Conservation (phyloP, 92 coral and sea anemone genomes). For the Palythoa heliodiscus region DNA sequence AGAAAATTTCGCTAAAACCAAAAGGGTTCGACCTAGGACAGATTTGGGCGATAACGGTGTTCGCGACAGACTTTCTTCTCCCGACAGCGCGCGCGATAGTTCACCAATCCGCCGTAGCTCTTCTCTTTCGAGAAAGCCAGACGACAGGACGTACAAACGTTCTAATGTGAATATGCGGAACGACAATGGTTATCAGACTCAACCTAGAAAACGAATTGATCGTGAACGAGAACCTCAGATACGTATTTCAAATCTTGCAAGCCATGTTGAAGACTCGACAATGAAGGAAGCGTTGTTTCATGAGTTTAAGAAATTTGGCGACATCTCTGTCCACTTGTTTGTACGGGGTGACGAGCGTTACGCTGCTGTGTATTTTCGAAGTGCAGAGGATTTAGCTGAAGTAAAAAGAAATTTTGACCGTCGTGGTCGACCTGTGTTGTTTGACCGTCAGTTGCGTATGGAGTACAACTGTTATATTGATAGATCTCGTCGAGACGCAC, state of each 20-base stretch:
- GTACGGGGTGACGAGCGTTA: conserved; percentile 99
- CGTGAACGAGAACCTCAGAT: conserved; percentile 90
- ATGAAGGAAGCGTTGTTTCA: conserved; percentile 91
- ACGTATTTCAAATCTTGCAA: conserved; percentile 89
- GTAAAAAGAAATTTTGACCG: conserved; percentile 93
- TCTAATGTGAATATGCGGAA: conserved; percentile 89
- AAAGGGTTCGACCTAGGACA: conserved; percentile 91
- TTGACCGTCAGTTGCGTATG: conserved; percentile 85
- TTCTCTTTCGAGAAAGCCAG: conserved; percentile 88
- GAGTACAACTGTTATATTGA: conserved; percentile 80
- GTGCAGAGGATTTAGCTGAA: conserved; percentile 90
- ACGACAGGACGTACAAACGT: conserved; percentile 92
- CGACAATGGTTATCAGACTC: conserved; percentile 86
- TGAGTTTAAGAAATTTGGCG: conserved; percentile 97
- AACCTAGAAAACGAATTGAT: conserved; percentile 84
- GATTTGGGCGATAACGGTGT: conserved; percentile 90
- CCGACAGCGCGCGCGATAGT: conserved; percentile 97
- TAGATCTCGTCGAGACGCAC: conserved; percentile 83
- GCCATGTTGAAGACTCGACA: conserved; percentile 84
- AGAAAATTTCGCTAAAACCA: conserved; percentile 92
- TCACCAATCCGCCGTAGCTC: conserved; percentile 98
- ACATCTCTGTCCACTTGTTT: conserved; percentile 86
- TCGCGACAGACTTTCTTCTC: conserved; percentile 94
- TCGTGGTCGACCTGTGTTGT: conserved; percentile 84
- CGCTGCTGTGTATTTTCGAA: conserved; percentile 97